Conservation (phyloP, 2,888 invertebrate species). For the Ophion slaviceki region DNA sequence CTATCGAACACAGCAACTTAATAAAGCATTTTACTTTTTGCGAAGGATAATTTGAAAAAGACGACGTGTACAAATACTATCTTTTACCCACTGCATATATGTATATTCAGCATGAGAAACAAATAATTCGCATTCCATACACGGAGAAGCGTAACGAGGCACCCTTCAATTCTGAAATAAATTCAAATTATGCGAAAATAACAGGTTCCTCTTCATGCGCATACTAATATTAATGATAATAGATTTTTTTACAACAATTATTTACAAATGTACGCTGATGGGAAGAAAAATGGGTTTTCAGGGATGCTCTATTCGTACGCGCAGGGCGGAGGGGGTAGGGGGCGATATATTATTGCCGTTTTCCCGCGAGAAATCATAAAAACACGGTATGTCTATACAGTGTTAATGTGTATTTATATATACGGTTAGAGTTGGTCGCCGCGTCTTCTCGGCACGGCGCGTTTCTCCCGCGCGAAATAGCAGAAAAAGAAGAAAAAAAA, state of each 20-base stretch:
- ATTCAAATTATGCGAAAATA: background rate
- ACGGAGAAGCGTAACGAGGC: background rate
- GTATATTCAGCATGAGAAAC: background rate
- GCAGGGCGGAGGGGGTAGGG: background rate
- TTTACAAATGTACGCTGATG: background rate
- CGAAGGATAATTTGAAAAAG: too few species aligned
- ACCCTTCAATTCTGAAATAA: background rate
- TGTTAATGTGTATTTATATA: background rate
- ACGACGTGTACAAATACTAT: too few species aligned
- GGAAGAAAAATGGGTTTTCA: background rate
- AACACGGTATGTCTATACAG: background rate
- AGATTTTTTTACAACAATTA: background rate
- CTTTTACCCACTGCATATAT: too few species aligned
- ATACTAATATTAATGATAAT: background rate
- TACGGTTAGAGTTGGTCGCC: background rate
- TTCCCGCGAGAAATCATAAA: too few species aligned
- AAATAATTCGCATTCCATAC: background rate
- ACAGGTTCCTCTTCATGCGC: background rate
- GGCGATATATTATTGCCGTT: too few species aligned
- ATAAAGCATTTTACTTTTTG: too few species aligned
- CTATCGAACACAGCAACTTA: too few species aligned
- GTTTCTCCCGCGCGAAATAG: slow-evolving; percentile 22
- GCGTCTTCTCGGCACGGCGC: background rate
- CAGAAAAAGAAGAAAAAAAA: background rate
- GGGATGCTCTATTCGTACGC: background rate